phyloP scores from a whole-genome alignment of 2,113 vertebrate species.

The Perca flavescens region DNA sequence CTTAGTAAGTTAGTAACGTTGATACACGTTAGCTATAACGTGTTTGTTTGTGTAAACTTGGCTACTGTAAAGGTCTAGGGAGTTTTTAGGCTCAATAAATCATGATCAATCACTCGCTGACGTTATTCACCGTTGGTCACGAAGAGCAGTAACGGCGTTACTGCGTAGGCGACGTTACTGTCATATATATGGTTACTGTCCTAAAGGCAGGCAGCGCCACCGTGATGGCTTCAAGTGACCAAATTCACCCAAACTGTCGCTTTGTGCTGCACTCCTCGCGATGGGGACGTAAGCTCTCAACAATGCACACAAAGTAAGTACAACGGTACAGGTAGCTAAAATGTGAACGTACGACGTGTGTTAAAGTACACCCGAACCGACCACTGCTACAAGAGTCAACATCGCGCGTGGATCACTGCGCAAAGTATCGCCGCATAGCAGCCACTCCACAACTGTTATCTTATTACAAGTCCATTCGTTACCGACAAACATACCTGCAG shows the following conservation, averaged over 20 bases:
- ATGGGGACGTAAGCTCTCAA: not conserved
- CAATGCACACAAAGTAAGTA: not conserved
- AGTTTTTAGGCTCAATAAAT: too few species aligned
- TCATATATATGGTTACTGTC: conserved; percentile 8
- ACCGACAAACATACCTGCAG: conserved; percentile 65
- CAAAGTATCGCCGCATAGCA: conserved; percentile 66
- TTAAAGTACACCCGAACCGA: not conserved
- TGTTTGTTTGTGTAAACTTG: too few species aligned
- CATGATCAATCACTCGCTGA: too few species aligned
- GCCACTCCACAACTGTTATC: conserved; percentile 11
- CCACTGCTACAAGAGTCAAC: not conserved
- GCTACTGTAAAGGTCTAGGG: too few species aligned
- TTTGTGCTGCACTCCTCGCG: not conserved
- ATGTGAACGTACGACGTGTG: not conserved
- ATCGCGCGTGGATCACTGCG: conserved; percentile 58
- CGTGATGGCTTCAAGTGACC: not conserved
- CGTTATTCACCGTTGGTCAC: not conserved
- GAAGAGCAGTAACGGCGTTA: conserved; percentile 3
- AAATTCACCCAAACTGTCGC: not conserved
- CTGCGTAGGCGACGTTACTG: conserved; percentile 3
- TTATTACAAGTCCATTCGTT: not conserved
- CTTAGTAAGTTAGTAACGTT: not conserved
- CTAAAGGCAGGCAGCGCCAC: not conserved
- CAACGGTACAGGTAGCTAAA: not conserved
- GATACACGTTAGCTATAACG: not conserved